Evolutionary conservation across 2,888 invertebrate genomes (phyloP), one percentile per base, ranked within the genome.

Genomic region (Thymelicus lineola): DNA sequence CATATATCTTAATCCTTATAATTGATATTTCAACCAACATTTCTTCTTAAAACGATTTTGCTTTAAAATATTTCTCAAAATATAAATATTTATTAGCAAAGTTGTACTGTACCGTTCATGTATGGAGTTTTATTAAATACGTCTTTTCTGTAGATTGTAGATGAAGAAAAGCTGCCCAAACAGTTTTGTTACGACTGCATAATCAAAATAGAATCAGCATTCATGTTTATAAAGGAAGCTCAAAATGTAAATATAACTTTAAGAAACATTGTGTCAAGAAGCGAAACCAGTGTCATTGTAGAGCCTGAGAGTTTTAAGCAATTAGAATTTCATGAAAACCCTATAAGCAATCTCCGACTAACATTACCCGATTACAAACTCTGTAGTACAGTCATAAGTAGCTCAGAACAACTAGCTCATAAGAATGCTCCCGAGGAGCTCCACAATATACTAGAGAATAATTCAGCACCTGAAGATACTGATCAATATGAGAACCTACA

Each of bases 151-250:
- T 63, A 92, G 91, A 79, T 90, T 48, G 73, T 81, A 72, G 84
- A 88, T 28, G 85, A 88, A 55, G 94, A 94, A 66, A 83, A 82
- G 42, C 80, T 94, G n/a, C 94, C 95, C 1, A 91, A 88, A 69
- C 91, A 91, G 46, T 89, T 95, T 66, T 95, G 95, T 75, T 90
- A 88, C 58, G 85, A 91, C 69, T 95, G 95, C 69, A 80, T 87
- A 45, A 87, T 88, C 1, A 91, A 91, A 80, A 89, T 95, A 76
- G 91, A 94, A 76, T 90, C 89, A 1, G 89, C 91, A 55, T 94
- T 89, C 76, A 88, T 85, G 55, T 95, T 92, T 77, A 89, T 94
- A 55, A 90, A 86, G 0, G 89, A 89, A 74, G 89, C 92, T 0
- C 87, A 87, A 67, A 89, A 86, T 78, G 86, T 86, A 0, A 86